Conservation (phyloP, 2,888 invertebrate species). For the Anticlea derivata region DNA sequence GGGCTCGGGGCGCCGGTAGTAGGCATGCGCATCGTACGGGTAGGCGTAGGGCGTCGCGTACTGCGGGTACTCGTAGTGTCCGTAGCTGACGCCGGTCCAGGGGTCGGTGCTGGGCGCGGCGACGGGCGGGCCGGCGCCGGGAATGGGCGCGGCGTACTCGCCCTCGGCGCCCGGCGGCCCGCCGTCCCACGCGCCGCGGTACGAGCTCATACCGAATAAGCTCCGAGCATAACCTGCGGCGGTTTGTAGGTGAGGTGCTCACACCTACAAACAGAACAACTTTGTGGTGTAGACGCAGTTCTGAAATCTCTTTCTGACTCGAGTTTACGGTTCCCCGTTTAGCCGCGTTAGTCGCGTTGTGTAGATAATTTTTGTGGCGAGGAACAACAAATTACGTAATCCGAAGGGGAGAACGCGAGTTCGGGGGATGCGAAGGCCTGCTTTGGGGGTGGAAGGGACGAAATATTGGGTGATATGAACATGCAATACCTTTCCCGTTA, state of each 20-base stretch:
- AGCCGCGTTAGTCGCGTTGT: conserved; percentile 59
- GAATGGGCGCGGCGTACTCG: conserved; percentile 71
- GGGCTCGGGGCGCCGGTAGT: not conserved
- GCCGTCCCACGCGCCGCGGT: conserved; percentile 79
- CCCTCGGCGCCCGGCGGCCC: conserved; percentile 82
- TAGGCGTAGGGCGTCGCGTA: conserved; percentile 30
- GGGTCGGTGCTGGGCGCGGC: conserved; percentile 73
- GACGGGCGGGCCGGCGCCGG: conserved; percentile 64
- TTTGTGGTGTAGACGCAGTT: conserved; percentile 86
- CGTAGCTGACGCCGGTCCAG: conserved; percentile 76
- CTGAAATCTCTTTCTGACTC: conserved; percentile 51
- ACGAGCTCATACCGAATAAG: conserved; percentile 76
- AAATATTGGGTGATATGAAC: conserved; percentile 39
- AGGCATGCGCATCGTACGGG: conserved; percentile 31
- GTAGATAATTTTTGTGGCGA: conserved; percentile 67
- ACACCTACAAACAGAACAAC: conserved; percentile 88
- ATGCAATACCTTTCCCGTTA: conserved; percentile 59
- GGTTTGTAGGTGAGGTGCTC: conserved; percentile 84
- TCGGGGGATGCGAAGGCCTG: conserved; percentile 53
- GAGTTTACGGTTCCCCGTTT: conserved; percentile 64
- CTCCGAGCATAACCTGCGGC: conserved; percentile 82
- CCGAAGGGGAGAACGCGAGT: conserved; percentile 55
- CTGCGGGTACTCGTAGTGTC: conserved; percentile 56
- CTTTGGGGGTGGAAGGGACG: conserved; percentile 52
- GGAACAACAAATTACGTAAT: conserved; percentile 81